Conservation (phyloP, 2,113 vertebrate species). For the Lagopus muta region DNA sequence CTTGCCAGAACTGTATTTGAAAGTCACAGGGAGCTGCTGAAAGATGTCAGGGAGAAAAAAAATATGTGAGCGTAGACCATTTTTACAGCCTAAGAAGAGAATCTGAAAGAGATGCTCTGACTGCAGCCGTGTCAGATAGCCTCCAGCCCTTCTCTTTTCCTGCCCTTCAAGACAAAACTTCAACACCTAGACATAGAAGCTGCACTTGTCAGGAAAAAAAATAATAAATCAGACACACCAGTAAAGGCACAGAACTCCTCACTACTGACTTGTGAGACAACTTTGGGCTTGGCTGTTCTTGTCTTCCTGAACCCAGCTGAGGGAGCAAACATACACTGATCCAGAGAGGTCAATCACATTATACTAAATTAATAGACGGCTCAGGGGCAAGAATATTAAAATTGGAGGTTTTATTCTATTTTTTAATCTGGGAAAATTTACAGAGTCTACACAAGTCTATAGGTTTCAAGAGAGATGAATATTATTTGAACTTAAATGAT, state of each 20-base stretch:
- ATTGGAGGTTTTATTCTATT: background rate
- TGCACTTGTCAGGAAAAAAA: background rate
- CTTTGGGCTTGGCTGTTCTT: background rate
- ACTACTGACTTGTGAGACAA: background rate
- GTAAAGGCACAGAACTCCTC: constrained; percentile 9
- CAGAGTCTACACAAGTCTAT: background rate
- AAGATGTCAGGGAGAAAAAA: background rate
- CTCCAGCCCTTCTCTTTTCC: constrained; percentile 28
- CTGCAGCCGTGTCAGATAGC: background rate
- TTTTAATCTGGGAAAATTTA: background rate
- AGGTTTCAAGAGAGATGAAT: background rate
- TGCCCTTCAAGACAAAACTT: constrained; percentile 20
- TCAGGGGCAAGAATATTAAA: constrained; percentile 14
- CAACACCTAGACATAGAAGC: constrained; percentile 48
- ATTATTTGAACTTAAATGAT: background rate
- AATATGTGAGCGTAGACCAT: background rate
- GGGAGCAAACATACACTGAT: accelerated
- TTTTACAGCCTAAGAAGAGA: constrained; percentile 16
- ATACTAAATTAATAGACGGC: background rate
- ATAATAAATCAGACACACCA: background rate
- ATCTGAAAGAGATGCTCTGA: constrained; percentile 50
- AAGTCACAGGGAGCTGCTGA: background rate
- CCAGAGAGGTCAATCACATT: background rate
- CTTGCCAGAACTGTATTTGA: background rate
- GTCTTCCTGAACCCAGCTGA: background rate